Evolutionary conservation across 2,797 vertebrate genomes (phyloP), one percentile per base, ranked within the genome.

Genomic region (Meriones psammophilus): DNA sequence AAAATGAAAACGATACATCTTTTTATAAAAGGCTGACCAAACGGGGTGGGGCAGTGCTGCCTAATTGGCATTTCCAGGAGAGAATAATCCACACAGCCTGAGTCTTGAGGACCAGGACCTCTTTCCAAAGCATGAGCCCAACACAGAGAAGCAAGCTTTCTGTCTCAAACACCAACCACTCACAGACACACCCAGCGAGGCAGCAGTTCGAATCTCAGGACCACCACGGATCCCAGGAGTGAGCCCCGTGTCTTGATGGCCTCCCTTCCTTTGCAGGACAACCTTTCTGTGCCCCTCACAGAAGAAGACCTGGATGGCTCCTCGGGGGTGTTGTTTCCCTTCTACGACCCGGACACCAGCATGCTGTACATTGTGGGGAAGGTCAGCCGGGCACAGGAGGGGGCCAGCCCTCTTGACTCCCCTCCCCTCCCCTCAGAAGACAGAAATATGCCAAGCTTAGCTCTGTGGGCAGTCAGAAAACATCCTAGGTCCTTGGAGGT

Each of bases 281-380:
- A 99, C 98, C 98, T 99, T 60, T 99, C 99, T 4, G 98, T 99
- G 97, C 99, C 99, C 89, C 98, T 99, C 96, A 95, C 98, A 33
- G 99, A 99, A 91, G 99, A 99, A 93, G 99, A 99, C 76, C 68
- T 99, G 95, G 99, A 99, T 64, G 99, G 99, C 20, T 99, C 99
- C 5, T 99, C 99, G 0, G 99, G 99, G 4, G 99, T 99, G 6
- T 97, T 99, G 33, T 99, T 99, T 94, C 99, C 99, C 0, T 98
- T 99, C 98, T 99, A 99, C 1, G 99, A 99, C 42, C 97, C 98
- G 0, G 99, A 99, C 97, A 99, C 99, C 28, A 98, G 97, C 95
- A 99, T 99, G 99, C 98, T 99, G 76, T 99, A 99, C 0, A 92
- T 99, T 92, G 99, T 99, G 64, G 99, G 99, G 92, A 99, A 99